These are phyloP conservation scores for Axinella damicornis DNA, from an alignment of 37 sponge, comb jelly and placozoan genomes.

Conservation along the genomic window DNA sequence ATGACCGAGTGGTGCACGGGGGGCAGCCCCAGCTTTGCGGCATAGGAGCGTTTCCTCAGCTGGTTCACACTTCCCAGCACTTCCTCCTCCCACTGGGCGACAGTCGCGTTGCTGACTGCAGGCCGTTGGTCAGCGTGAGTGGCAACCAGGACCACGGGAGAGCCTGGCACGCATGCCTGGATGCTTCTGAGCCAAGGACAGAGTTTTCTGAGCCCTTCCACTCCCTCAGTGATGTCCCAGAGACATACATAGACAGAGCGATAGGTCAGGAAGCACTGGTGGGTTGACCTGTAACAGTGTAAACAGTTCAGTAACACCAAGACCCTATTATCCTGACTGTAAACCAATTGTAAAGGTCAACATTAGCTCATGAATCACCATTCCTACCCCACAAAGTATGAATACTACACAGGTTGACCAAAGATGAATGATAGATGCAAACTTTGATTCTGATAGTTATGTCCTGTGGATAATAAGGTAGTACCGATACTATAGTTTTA, in stretches of 20 bases:
- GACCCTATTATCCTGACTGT: too few species aligned
- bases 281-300: slow-evolving; percentile 3
- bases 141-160: slow-evolving; percentile 64
- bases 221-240: slow-evolving; percentile 60
- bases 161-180: slow-evolving; percentile 72
- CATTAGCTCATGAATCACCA: too few species aligned
- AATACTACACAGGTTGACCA: too few species aligned
- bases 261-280: slow-evolving; percentile 74
- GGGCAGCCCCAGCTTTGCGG: slow-evolving; percentile 46
- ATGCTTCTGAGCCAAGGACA: slow-evolving; percentile 63
- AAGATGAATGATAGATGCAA: too few species aligned
- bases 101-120: slow-evolving; percentile 18
- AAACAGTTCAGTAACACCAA: too few species aligned
- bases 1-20: slow-evolving; percentile 38
- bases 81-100: slow-evolving; percentile 59
- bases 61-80: slow-evolving; percentile 14
- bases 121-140: slow-evolving; percentile 64
- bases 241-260: slow-evolving; percentile 65
- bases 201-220: slow-evolving; percentile 37
- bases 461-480: too few species aligned
- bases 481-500: too few species aligned
- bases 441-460: too few species aligned
- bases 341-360: too few species aligned
- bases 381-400: too few species aligned
- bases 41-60: slow-evolving; percentile 12